These are phyloP conservation scores for Ceratina calcarata DNA, from an alignment of 1,140 invertebrate genomes.

Conservation along the genomic window DNA sequence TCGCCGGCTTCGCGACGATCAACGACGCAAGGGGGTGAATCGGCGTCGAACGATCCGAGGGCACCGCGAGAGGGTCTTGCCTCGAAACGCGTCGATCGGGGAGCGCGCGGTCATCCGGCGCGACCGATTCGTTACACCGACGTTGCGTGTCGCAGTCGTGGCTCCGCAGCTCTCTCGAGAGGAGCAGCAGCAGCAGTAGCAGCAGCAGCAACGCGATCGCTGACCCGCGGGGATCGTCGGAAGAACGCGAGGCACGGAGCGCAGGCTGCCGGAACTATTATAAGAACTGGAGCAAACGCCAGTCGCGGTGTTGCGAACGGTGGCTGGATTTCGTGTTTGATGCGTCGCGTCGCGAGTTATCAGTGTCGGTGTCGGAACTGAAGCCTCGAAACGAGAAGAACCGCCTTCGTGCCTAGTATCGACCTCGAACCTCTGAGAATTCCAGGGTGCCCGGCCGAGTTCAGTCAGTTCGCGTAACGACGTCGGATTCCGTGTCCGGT, in stretches of 20 bases:
- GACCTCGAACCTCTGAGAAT: slow-evolving; percentile 49
- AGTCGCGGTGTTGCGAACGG: no score
- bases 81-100: not conserved
- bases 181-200: slow-evolving; percentile 9
- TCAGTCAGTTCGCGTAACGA: no score
- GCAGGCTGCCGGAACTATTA: not conserved
- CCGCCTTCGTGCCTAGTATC: slow-evolving; percentile 37
- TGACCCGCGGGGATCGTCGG: not conserved
- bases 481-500: no score
- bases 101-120: not conserved
- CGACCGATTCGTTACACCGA: slow-evolving; percentile 16
- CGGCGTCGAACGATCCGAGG: not conserved
- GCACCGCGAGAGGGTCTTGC: slow-evolving; percentile 8
- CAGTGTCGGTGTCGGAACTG: no score
- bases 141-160: slow-evolving; percentile 25
- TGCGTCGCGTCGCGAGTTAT: no score
- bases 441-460: not conserved
- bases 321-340: not conserved
- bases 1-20: not conserved
- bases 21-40: no score
- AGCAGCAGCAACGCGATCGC: not conserved
- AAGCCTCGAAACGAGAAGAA: not conserved
- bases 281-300: no score
- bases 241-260: not conserved
- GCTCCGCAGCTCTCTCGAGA: slow-evolving; percentile 13